Evolutionary conservation across 2,888 invertebrate species (phyloP), one percentile per base, ranked within the genome.

Genomic region (Hirudinaria manillensis): DNA sequence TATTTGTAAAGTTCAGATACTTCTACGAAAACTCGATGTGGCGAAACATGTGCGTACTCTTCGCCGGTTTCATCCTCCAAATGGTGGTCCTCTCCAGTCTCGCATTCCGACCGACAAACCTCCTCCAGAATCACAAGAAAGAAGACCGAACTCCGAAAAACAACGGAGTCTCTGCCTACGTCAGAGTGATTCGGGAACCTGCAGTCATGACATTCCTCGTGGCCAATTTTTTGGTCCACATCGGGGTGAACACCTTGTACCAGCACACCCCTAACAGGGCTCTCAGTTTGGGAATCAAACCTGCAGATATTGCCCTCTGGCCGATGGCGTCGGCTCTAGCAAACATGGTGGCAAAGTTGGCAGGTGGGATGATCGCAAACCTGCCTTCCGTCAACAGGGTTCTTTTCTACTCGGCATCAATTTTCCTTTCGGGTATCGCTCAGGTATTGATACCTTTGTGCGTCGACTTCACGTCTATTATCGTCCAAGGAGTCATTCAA

Each of bases 171-270:
- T 21, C 27, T 0, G 70, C 36, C 24, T 27, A 68, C 29, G 21
- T 10, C 36, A 68, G 13, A 68, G 68, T 29, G 6, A 61, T 61
- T 10, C 21, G 24, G 10, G 24, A 61, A 4, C 61, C 61, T 27
- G 3, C 61, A 21, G 29, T 34, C 13, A n/a, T 2, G 36, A 68
- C 29, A 13, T 68, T 34, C 32, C 32, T n/a, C n/a, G n/a, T 29
- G 36, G 3, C 29, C 53, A 24, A 53, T 10, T 61, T 3, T 61
- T n/a, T 61, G 55, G 29, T 77, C 16, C 75, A 73, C 53, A 38
- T 79, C 55, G 78, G 78, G 24, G n/a, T 72, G 21, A 71, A 78
- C 29, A 72, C 77, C 19, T 79, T 75, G 65, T 55, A 75, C 27
- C 76, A 75, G 34, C 79, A 78, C 38, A 72, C 65, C 4, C 71